Evolutionary conservation across 2,113 vertebrate species (phyloP), one percentile per base, ranked within the genome.

Genomic region (Sterrhoptilus dennistouni): DNA sequence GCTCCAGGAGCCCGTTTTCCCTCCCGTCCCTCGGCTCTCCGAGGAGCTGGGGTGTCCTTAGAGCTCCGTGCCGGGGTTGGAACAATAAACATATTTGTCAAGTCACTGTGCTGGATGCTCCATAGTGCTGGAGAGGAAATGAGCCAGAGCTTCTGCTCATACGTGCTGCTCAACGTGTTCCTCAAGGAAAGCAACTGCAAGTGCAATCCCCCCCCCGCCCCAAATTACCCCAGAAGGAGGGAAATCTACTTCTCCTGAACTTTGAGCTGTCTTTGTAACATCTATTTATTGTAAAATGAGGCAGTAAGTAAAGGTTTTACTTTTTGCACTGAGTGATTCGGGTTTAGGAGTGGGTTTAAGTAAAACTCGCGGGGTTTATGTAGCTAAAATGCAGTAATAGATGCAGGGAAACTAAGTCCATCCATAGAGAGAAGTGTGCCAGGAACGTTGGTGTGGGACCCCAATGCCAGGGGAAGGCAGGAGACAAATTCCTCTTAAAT

Each of bases 71-170:
- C 91, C 53, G 53, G 77, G 57, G 53, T 93, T 89, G 90, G 94
- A 90, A 96, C 95, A 97, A 96, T 80, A 94, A 90, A 95, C 93
- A 86, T 87, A 96, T 97, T 96, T 97, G 91, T 96, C 95, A 97
- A 97, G 96, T 97, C 93, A 95, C 92, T 91, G 87, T 75, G 86
- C 89, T 78, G 90, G 96, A 89, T 33, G 60, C 91, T 96, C 72
- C 94, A n/a, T 9, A 44, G 93, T 70, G 74, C 93, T 95, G 56
- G 31, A 31, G 80, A 91, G 88, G 90, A 97, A 95, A 90, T 88
- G 40, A 89, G 63, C 76, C 74, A 53, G 60, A 76, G 95, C 92
- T 96, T 33, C 83, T 76, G 85, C 52, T 69, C 71, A 14, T 87
- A 81, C 13, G 29, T 95, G 60, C 54, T 89, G 78, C 86, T 83